Base-by-base conservation (phyloP, 1,140 invertebrate species). In the Apis florea region DNA sequence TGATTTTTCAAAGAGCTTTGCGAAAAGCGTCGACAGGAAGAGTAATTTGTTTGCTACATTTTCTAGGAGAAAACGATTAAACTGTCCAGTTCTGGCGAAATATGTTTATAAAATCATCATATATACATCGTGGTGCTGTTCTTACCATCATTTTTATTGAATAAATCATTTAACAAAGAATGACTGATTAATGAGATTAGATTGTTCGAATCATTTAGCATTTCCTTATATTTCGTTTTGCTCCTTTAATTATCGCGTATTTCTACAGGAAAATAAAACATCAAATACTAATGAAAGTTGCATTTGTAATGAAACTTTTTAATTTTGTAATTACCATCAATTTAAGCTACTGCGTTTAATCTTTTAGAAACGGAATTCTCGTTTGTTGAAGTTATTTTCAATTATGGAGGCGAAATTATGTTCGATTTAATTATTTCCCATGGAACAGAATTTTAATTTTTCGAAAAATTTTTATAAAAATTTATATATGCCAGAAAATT, bases 1-100 rank as follows among this genome's bases (percentile, higher is more conserved):
- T 1, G n/a, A 2, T 47, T n/a, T 68, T 71, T n/a, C 10, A 17
- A 17, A 19, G 26, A 61, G 31, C 13, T 70, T 0, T 10, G 8
- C 17, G 11, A 66, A 24, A 26, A 63, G 26, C 19, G 56, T 6
- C 49, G 70, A 67, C 40, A 15, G 63, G 24, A 58, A 74, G 71
- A 80, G 24, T 63, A 74, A 80, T 75, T 74, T 80, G 79, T 80
- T 80, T 80, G 71, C 54, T 24, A 9, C 26, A 19, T 31, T 75
- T 17, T 66, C 24, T 47, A 24, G 63, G 78, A 13, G 31, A 51
- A 63, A 73, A 53, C 59, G 59, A 31, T 8, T 21, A 24, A 40
- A 40, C 31, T 26, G 70, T 66, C 51, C 51, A 12, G 2, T 63
- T 56, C 53, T 21, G 21, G 12, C 15, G 59, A 73, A 40, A 40